These are phyloP conservation scores for Sphyrna mokarran DNA, from an alignment of 2,113 vertebrate genomes.

Conservation along the genomic window DNA sequence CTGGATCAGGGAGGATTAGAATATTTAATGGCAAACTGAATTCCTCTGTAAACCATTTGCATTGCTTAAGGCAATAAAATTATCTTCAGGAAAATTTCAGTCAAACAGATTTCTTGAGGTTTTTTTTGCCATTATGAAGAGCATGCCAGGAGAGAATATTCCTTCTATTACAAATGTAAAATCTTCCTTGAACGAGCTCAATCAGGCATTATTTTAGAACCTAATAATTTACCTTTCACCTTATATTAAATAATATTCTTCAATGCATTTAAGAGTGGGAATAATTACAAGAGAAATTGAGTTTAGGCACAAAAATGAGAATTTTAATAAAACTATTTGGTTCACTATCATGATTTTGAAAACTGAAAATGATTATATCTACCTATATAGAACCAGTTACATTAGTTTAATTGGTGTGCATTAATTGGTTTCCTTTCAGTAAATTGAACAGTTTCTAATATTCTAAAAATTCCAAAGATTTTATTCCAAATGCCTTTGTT, in stretches of 20 bases:
- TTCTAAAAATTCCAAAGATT: neutral
- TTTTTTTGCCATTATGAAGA: neutral
- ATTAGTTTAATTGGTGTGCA: neutral
- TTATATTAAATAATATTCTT: neutral
- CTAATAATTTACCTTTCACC: neutral
- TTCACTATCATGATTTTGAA: neutral
- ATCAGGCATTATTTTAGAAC: neutral
- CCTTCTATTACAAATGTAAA: neutral
- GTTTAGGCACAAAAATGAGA: neutral
- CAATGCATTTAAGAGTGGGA: neutral
- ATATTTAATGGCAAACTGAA: neutral
- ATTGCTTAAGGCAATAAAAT: neutral
- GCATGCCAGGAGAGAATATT: neutral
- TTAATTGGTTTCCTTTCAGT: neutral
- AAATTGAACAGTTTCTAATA: neutral
- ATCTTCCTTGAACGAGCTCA: neutral
- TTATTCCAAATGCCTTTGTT: neutral
- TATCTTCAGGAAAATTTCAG: neutral
- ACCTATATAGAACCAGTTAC: neutral
- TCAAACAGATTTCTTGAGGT: neutral
- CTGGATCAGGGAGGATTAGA: constrained; percentile 5
- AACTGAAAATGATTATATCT: neutral
- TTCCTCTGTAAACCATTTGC: neutral
- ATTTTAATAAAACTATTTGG: neutral
- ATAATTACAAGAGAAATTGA: neutral